Evolutionary conservation across 2,797 vertebrate genomes (phyloP).

Genomic region (Halcyon chelicuti): DNA sequence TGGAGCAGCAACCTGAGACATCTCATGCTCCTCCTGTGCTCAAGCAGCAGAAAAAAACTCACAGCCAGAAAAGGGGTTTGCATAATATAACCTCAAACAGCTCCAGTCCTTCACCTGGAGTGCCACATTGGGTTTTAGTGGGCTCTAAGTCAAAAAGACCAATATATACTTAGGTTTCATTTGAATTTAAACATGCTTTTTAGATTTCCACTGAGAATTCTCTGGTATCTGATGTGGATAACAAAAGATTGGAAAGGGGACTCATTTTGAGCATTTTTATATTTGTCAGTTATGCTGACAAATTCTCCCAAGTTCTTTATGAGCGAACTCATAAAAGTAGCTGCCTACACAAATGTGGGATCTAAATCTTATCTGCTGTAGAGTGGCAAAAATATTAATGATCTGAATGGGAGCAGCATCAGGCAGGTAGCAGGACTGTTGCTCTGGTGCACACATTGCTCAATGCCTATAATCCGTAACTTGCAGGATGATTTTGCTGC

Average conservation of each 20-base stretch:
- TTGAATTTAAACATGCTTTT: background rate
- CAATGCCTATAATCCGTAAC: background rate
- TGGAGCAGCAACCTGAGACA: background rate
- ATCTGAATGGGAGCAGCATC: fast-evolving
- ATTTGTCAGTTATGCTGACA: background rate
- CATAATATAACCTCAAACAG: background rate
- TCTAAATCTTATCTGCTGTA: background rate
- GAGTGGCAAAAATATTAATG: background rate
- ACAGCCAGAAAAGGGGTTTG: background rate
- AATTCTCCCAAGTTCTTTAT: background rate
- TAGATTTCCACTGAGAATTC: background rate
- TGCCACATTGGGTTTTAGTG: background rate
- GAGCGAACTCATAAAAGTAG: background rate
- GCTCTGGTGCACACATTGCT: background rate
- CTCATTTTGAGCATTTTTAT: background rate
- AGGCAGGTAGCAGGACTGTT: background rate
- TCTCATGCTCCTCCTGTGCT: background rate
- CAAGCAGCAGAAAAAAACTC: background rate
- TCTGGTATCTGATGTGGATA: background rate
- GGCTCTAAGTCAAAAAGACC: background rate
- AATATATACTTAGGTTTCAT: background rate
- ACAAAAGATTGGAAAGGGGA: background rate
- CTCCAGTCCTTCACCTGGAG: background rate
- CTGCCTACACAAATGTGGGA: background rate
- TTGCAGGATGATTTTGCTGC: background rate